A percentile compares a stretch with the other conserved stretches of the same genome.
Evolutionary conservation across 2,888 invertebrate species (phyloP).

Genomic region (Mesodorylaimus sp.): DNA sequence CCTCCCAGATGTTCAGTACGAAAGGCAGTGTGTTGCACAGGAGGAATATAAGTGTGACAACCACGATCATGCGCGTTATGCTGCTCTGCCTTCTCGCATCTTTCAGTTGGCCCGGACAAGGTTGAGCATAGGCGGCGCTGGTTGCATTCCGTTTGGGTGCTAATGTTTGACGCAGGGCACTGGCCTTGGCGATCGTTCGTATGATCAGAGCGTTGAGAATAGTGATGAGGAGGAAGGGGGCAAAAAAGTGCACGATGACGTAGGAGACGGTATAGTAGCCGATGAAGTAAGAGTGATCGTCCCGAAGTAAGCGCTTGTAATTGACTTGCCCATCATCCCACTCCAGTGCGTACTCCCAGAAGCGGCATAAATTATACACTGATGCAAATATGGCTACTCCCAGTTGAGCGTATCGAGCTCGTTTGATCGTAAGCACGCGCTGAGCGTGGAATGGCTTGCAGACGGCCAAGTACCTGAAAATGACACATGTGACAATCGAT

Average conservation of each 20-base stretch:
- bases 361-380: conserved; percentile 5
- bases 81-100: too few relatives aligned
- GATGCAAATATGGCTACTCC: neutral
- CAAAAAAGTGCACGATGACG: neutral
- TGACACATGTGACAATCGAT: too few relatives aligned
- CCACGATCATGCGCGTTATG: neutral
- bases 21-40: conserved; percentile 1
- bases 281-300: too few relatives aligned
- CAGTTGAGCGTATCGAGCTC: neutral
- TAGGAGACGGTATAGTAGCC: neutral
- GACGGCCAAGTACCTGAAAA: conserved; percentile 4
- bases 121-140: neutral
- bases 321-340: too few relatives aligned
- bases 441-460: neutral
- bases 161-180: too few relatives aligned
- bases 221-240: neutral
- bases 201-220: neutral
- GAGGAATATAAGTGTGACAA: neutral
- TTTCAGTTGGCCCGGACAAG: too few relatives aligned
- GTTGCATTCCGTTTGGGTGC: neutral
- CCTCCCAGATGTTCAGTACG: conserved; percentile 3
- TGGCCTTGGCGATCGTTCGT: too few relatives aligned
- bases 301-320: neutral
- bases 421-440: neutral
- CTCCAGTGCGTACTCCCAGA: conserved; percentile 9